Base-by-base conservation (phyloP, 2,113 vertebrate genomes). In the Elephantulus edwardii region DNA sequence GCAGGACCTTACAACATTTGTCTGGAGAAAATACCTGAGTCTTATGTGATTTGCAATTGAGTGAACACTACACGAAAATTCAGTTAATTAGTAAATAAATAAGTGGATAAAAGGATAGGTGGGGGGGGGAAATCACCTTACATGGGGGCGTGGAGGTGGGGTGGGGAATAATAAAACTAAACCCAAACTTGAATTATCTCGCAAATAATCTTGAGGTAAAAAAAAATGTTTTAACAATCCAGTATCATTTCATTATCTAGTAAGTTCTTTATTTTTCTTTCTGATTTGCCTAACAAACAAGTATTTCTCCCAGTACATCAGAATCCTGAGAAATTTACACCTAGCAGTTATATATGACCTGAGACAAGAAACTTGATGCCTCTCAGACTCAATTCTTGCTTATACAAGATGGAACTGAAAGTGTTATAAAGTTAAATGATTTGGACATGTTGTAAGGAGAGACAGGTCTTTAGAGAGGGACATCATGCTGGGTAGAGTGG, bases 241-340 rank as follows among this genome's bases (percentile, higher is more conserved):
- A 28, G 77, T 16, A 75, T 60, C n/a, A 52, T 74, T 86, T 83
- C 35, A 86, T 14, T 70, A 52, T 78, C 16, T 16, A 50, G 48
- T 50, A 50, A 13, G 46, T 89, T 90, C 90, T n/a, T 83, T 7
- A 72, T 82, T 89, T 81, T 90, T 13, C 22, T 88, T 62, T 75
- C 81, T 54, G 28, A 78, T 16, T 78, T 79, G 8, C 22, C 44
- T 86, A 76, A 86, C 3, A 91, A 78, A n/a, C 6, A 86, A 88
- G 80, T 8, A 64, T 6, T 82, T 3, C 40, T 2, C 46, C 2
- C 6, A 58, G 14, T 54, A 24, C 35, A 48, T 35, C 48, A 77
- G 60, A 71, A 66, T 38, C 26, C 24, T 91, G 24, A 12, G 79
- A 81, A 83, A 83, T 54, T 44, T 10, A 44, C 60, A 89, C 11